A percentile compares a stretch with the other conserved stretches of the same genome.
Evolutionary conservation across 2,113 vertebrate genomes (phyloP).

Genomic region (Halcyon malimbica): DNA sequence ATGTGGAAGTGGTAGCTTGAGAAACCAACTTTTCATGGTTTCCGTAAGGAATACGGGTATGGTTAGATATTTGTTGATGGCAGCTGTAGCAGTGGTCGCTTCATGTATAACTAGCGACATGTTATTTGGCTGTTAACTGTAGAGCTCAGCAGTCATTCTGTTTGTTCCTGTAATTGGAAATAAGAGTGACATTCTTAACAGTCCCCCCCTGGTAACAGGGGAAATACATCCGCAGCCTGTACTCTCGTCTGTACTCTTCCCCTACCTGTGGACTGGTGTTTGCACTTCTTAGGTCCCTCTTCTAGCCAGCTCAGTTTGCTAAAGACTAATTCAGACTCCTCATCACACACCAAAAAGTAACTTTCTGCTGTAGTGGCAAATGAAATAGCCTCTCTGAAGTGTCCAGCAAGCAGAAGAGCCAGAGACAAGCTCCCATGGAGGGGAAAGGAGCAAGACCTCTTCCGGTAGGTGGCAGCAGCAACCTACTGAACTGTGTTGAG

Average conservation of each 20-base stretch:
- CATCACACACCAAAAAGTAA: not conserved
- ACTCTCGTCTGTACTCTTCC: not conserved
- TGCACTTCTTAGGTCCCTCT: not conserved
- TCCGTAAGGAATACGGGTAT: not conserved
- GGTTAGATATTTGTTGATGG: not conserved
- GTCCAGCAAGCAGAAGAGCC: not conserved
- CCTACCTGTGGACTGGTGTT: fast-evolving
- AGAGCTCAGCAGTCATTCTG: not conserved
- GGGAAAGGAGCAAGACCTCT: not conserved
- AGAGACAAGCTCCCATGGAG: no score
- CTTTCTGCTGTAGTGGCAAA: not conserved
- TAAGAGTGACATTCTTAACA: not conserved
- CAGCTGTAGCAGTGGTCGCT: not conserved
- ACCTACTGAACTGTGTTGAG: not conserved
- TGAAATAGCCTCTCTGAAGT: not conserved
- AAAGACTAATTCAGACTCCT: not conserved
- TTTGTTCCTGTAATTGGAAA: not conserved
- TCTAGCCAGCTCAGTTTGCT: not conserved
- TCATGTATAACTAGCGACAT: not conserved
- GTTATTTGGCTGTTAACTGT: not conserved
- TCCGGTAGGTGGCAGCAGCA: slow-evolving; percentile 6
- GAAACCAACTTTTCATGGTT: not conserved
- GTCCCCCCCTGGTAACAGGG: not conserved
- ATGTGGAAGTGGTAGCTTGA: not conserved
- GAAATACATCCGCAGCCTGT: not conserved